These are phyloP conservation scores for Siniperca obscura DNA, from an alignment of 2,797 vertebrate genomes.

Conservation along the genomic window DNA sequence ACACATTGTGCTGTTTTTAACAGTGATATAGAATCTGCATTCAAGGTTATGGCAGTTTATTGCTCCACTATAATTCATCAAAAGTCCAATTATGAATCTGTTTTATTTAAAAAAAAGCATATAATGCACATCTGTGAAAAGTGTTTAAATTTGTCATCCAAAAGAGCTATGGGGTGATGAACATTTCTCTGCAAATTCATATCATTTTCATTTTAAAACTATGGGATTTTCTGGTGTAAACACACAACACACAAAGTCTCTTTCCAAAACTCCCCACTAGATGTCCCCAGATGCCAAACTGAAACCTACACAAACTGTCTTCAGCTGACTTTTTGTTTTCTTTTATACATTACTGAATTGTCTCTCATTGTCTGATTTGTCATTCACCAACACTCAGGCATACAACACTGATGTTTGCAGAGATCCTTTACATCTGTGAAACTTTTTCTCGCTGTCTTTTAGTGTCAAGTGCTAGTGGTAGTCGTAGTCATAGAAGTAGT, in stretches of 20 bases:
- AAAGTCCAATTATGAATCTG: not conserved
- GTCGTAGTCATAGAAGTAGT: conserved; percentile 24
- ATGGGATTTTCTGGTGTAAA: not conserved
- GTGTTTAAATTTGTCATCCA: not conserved
- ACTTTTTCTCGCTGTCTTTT: not conserved
- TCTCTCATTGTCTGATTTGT: not conserved
- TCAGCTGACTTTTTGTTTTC: conserved; percentile 2
- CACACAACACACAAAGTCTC: not conserved
- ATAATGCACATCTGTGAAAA: too few species aligned
- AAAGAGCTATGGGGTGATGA: not conserved
- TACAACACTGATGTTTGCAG: conserved; percentile 40
- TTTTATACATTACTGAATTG: conserved; percentile 3
- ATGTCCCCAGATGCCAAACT: conserved; percentile 67
- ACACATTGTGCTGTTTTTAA: not conserved
- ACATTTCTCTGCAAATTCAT: not conserved
- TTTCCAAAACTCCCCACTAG: conserved; percentile 76
- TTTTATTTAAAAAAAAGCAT: not conserved
- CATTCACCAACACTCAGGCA: conserved; percentile 4
- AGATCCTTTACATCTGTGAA: conserved; percentile 37
- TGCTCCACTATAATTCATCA: not conserved
- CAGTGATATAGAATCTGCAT: not conserved
- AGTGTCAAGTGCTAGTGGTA: not conserved
- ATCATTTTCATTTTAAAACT: not conserved
- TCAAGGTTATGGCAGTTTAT: not conserved
- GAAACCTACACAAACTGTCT: not conserved